Evolutionary conservation across 1,140 invertebrate species (phyloP), one percentile per base, ranked within the genome.

Genomic region (Limonius californicus): DNA sequence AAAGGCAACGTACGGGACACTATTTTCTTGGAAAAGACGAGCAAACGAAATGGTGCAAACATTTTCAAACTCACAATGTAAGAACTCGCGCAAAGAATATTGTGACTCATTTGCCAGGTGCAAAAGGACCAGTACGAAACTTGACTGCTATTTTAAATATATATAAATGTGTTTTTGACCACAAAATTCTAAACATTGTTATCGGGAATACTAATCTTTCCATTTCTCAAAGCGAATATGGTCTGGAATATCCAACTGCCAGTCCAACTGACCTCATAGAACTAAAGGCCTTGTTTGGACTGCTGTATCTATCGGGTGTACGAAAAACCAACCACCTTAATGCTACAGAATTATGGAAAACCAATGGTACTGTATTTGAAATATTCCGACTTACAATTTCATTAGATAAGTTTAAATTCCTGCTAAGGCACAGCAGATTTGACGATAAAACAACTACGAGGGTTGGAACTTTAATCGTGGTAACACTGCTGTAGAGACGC

Each of bases 291-390:
- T 63, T 82, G 30, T n/a, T n/a, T 66, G 81, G 80, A 21, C 72
- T 82, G 60, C 66, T 82, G 43, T 82, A 82, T 68, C 70, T 79
- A 23, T 72, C 76, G 61, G 79, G 82, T 2, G 74, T 80, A 63
- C 72, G 77, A 64, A 76, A 78, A 59, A 70, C 76, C 20, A 77
- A 72, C 57, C 76, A 77, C 74, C 72, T 78, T 54, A 78, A 79
- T 69, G 70, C 73, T 12, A 70, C 68, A 61, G 80, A 83, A 64
- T 71, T 82, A 57, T 78, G 72, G 74, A 78, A 75, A 74, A 70
- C 72, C 21, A 74, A 76, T 61, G 77, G 80, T 21, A 77, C 66
- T 63, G 78, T 77, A 11, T 66, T 78, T 45, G 66, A 76, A 50
- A 76, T 76, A 56, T 69, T 82, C 58, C 68, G 72, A 59, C 72